These are phyloP conservation scores for Ranitomeya variabilis DNA, from an alignment of 2,113 vertebrate species.

Conservation along the genomic window DNA sequence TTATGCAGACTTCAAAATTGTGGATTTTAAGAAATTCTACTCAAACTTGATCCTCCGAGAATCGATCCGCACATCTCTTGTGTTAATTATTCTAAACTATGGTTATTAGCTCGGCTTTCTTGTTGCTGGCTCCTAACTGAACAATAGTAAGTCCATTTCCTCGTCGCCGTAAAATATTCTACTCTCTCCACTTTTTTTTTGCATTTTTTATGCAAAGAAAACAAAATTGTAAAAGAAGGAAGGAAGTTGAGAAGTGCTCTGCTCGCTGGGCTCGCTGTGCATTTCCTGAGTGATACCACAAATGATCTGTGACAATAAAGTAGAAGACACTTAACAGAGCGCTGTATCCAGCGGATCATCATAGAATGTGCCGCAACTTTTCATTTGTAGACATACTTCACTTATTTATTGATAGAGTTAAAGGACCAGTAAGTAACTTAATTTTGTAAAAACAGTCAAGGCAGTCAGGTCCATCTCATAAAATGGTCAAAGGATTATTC, in stretches of 20 bases:
- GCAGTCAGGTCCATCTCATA: neutral
- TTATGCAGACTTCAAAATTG: too few relatives aligned
- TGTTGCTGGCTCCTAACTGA: neutral
- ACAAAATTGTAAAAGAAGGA: neutral
- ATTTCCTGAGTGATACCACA: conserved; percentile 10
- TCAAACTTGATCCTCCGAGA: too few relatives aligned
- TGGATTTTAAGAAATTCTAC: too few relatives aligned
- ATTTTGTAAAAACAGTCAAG: too few relatives aligned
- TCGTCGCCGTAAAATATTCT: neutral
- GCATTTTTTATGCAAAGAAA: neutral
- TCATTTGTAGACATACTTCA: neutral
- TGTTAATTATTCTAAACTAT: too few relatives aligned
- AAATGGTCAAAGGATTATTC: neutral
- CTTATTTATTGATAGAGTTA: neutral
- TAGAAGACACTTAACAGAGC: neutral
- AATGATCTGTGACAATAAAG: neutral
- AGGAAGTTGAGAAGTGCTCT: neutral
- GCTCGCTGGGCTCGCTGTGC: neutral
- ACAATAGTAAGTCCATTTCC: neutral
- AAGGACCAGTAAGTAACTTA: too few relatives aligned
- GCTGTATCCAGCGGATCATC: neutral
- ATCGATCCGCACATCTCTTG: too few relatives aligned
- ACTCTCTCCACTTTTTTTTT: neutral
- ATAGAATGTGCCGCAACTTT: neutral
- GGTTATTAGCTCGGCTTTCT: neutral